These are phyloP conservation scores for Phoenicopterus ruber DNA, from an alignment of 2,113 vertebrate genomes.

Conservation along the genomic window DNA sequence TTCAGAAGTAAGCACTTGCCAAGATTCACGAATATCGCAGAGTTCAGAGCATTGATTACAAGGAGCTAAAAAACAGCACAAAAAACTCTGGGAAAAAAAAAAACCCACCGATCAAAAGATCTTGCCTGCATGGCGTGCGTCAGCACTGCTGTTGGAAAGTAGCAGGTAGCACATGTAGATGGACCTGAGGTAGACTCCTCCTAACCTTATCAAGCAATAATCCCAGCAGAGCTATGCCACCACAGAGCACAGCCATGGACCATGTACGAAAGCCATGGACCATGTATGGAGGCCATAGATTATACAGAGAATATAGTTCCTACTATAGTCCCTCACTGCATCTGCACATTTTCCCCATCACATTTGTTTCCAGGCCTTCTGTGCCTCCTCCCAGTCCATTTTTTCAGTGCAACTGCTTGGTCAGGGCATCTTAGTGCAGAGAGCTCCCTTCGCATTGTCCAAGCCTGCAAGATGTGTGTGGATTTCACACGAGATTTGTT, in stretches of 20 bases:
- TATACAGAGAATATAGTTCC: background rate
- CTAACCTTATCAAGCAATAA: background rate
- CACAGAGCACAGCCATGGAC: background rate
- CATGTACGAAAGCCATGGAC: background rate
- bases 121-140: background rate
- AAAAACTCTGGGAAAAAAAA: background rate
- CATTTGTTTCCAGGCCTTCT: background rate
- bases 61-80: background rate
- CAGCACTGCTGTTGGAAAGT: background rate
- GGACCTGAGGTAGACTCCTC: background rate
- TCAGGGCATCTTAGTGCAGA: background rate
- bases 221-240: background rate
- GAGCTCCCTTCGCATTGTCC: background rate
- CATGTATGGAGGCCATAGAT: background rate
- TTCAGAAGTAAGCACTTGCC: background rate
- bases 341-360: background rate
- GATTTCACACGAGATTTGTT: background rate
- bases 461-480: background rate
- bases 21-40: background rate
- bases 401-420: background rate
- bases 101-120: background rate
- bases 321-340: background rate
- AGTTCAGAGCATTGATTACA: background rate
- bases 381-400: background rate
- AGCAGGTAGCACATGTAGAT: background rate